Evolutionary conservation across 1,140 invertebrate genomes (phyloP), one percentile per base, ranked within the genome.

Genomic region (Neodiprion fabricii): DNA sequence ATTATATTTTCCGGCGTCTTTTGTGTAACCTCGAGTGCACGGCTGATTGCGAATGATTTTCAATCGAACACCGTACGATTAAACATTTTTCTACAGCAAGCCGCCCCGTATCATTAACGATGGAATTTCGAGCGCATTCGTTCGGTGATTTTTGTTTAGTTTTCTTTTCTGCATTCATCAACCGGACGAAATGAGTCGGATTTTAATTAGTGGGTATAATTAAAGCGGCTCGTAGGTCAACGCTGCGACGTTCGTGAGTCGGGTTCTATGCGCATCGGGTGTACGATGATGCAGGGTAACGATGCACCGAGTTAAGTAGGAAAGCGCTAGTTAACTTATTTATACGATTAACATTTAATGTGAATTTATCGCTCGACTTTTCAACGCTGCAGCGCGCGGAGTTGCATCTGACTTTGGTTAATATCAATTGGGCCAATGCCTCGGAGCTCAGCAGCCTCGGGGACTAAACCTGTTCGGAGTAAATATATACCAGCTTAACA

Each of bases 151-250:
- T 61, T 61, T 61, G 53, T 4, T 61, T 61, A 3, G 11, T 61
- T 61, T 61, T 9, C 53, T 61, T 61, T 9, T 61, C 4, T 7
- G n/a, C 8, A 61, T 17, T 61, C n/a, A 61, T 61, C n/a, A 12
- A 61, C 53, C 53, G 53, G 3, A 14, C n/a, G n/a, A 61, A 61
- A 61, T 61, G 53, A 61, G 53, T 61, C 53, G 53, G 53, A 61
- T 61, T 61, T 61, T 71, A 71, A 71, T 50, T 17, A 50, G 48
- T 14, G 28, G 70, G 70, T 71, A 40, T 40, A 71, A 71, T 71
- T 71, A 50, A 69, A 48, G 21, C 48, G 48, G 70, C n/a, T 71
- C 70, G 48, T 71, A 71, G 70, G 70, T 71, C 70, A 71, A 48
- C 48, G 70, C 48, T n/a, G 48, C 48, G 53, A 61, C 53, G 9